A percentile compares a stretch with the other conserved stretches of the same genome.
phyloP scores from a whole-genome alignment of 2,113 vertebrate genomes.

The Pimephales promelas region DNA sequence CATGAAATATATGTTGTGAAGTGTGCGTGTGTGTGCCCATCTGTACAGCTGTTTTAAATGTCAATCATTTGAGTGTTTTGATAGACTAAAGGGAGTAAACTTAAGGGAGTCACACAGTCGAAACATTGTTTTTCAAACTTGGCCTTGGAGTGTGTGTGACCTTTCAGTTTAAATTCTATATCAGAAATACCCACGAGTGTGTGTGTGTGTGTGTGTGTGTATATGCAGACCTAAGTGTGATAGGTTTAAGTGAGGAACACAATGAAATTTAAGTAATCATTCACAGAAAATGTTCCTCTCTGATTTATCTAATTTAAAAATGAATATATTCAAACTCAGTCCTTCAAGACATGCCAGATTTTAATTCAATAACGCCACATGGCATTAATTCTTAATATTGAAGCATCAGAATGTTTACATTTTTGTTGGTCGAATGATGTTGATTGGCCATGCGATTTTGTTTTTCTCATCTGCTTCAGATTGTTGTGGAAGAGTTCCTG shows the following conservation, averaged over 20 bases:
- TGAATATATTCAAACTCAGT: too few species aligned
- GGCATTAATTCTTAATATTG: too few species aligned
- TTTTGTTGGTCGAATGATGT: neutral
- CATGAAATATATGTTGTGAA: slow-evolving; percentile 9
- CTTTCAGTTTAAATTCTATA: neutral
- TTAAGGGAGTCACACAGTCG: neutral
- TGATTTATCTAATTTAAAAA: too few species aligned
- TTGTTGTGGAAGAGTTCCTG: slow-evolving; percentile 81
- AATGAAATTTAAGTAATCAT: too few species aligned
- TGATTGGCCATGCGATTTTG: neutral
- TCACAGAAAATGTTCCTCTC: too few species aligned
- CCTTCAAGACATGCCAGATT: too few species aligned
- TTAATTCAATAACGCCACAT: too few species aligned
- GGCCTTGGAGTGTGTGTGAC: neutral
- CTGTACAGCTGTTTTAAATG: neutral
- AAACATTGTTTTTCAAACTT: slow-evolving; percentile 4
- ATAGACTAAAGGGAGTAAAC: neutral
- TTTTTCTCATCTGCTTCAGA: slow-evolving; percentile 61
- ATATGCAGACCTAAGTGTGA: too few species aligned
- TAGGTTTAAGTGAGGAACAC: too few species aligned
- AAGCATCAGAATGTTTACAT: too few species aligned
- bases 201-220: neutral
- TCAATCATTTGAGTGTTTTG: neutral
- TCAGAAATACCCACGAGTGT: neutral
- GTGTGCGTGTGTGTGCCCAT: neutral